These are phyloP conservation scores for Glomeris marginata DNA, from an alignment of 2,888 invertebrate genomes.

Conservation along the genomic window DNA sequence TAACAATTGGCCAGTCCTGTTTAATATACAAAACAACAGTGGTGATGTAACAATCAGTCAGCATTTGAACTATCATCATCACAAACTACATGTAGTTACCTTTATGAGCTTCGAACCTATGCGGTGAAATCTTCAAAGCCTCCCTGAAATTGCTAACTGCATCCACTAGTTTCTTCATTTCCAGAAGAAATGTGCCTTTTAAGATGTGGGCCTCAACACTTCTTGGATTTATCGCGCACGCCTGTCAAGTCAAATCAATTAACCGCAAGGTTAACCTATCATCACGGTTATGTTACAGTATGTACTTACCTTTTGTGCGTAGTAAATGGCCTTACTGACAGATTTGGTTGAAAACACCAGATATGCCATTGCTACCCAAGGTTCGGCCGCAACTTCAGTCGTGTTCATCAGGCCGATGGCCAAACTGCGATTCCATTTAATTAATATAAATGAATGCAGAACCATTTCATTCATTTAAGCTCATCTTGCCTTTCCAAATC, in stretches of 20 bases:
- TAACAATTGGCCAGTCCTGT: constrained; percentile 55
- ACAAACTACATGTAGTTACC: constrained; percentile 26
- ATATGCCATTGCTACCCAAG: constrained; percentile 63
- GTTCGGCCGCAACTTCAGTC: constrained; percentile 45
- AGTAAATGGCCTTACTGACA: constrained; percentile 50
- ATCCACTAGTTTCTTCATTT: constrained; percentile 49
- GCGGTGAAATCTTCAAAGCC: constrained; percentile 43
- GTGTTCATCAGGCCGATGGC: constrained; percentile 34
- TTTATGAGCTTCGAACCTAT: constrained; percentile 56
- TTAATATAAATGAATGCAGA: no score
- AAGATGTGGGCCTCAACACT: constrained; percentile 57
- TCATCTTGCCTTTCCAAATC: constrained; percentile 41
- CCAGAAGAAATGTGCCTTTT: constrained; percentile 50
- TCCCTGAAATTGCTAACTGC: constrained; percentile 50
- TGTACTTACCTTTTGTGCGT: constrained; percentile 53
- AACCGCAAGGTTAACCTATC: no score
- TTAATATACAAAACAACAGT: constrained; percentile 2
- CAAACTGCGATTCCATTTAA: constrained; percentile 27
- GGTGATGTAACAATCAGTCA: neutral
- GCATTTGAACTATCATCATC: neutral
- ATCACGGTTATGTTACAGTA: no score
- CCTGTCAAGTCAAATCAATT: no score
- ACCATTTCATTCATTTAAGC: no score
- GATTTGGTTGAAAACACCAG: constrained; percentile 47
- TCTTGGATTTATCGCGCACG: constrained; percentile 44